phyloP scores from a whole-genome alignment of 2,888 invertebrate genomes.

The Thera britannica region DNA sequence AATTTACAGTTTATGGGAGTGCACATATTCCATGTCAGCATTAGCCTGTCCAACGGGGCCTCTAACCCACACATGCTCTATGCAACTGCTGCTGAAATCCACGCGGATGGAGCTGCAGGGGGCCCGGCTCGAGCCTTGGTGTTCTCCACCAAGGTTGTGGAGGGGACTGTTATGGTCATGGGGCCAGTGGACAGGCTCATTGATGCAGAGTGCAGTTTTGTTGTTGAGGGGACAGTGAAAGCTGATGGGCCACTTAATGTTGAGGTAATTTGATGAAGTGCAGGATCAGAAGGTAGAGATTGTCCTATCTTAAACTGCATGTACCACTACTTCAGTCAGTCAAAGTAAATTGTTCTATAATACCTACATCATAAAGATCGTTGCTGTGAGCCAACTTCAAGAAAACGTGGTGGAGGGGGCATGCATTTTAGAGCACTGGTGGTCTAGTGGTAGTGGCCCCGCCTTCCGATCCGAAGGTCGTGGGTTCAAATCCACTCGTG shows the following conservation, averaged over 20 bases:
- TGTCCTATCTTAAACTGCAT: too few relatives aligned
- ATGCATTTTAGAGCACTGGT: too few relatives aligned
- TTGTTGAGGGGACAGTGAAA: slow-evolving; percentile 90
- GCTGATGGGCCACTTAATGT: slow-evolving; percentile 94
- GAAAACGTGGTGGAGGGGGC: too few relatives aligned
- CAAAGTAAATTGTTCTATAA: too few relatives aligned
- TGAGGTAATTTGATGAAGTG: slow-evolving; percentile 82
- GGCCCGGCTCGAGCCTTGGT: slow-evolving; percentile 88
- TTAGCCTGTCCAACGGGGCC: slow-evolving; percentile 59
- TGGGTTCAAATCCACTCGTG: too few relatives aligned
- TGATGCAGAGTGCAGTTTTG: slow-evolving; percentile 89
- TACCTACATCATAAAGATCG: too few relatives aligned
- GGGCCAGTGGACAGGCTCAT: slow-evolving; percentile 86
- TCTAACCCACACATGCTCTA: slow-evolving; percentile 89
- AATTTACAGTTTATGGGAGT: slow-evolving; percentile 91
- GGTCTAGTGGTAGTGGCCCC: too few relatives aligned
- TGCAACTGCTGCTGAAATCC: slow-evolving; percentile 88
- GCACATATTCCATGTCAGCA: slow-evolving; percentile 90
- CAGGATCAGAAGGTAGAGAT: neutral
- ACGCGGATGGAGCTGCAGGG: slow-evolving; percentile 90
- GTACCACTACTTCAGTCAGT: too few relatives aligned
- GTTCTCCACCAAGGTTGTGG: slow-evolving; percentile 89
- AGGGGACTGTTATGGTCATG: slow-evolving; percentile 86
- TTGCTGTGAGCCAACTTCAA: too few relatives aligned
- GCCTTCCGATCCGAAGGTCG: too few relatives aligned